These are phyloP conservation scores for Cryptotermes secundus DNA, from an alignment of 1,140 invertebrate genomes.

Conservation along the genomic window DNA sequence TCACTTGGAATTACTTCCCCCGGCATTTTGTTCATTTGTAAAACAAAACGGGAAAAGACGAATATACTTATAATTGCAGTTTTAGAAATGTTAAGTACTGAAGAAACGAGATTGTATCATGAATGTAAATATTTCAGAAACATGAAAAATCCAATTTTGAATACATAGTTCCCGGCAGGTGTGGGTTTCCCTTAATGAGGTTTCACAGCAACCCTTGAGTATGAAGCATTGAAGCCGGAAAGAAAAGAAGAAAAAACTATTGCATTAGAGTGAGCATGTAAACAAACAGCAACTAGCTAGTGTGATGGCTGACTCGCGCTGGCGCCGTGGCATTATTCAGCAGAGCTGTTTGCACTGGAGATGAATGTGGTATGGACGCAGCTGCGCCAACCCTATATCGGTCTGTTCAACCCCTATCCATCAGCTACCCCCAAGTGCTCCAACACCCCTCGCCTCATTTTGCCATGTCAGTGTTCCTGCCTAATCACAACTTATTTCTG, in stretches of 20 bases:
- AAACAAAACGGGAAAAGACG: too few species aligned
- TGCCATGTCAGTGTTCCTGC: background rate
- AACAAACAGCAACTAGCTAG: background rate
- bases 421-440: background rate
- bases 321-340: background rate
- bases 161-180: too few species aligned
- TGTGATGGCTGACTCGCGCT: background rate
- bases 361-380: constrained; percentile 8
- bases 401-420: constrained; percentile 14
- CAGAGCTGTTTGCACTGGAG: background rate
- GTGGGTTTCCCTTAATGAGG: background rate
- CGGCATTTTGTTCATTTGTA: too few species aligned
- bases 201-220: background rate
- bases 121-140: too few species aligned
- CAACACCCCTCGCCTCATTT: background rate
- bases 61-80: too few species aligned
- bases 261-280: background rate
- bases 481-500: background rate
- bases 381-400: constrained; percentile 4
- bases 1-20: too few species aligned
- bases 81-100: too few species aligned
- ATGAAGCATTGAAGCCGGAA: background rate
- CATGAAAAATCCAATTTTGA: too few species aligned
- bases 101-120: too few species aligned
- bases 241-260: background rate